A percentile compares a stretch with the other conserved stretches of the same genome.
Conservation (phyloP, 2,888 invertebrate genomes). For the Melanotus villosus region DNA sequence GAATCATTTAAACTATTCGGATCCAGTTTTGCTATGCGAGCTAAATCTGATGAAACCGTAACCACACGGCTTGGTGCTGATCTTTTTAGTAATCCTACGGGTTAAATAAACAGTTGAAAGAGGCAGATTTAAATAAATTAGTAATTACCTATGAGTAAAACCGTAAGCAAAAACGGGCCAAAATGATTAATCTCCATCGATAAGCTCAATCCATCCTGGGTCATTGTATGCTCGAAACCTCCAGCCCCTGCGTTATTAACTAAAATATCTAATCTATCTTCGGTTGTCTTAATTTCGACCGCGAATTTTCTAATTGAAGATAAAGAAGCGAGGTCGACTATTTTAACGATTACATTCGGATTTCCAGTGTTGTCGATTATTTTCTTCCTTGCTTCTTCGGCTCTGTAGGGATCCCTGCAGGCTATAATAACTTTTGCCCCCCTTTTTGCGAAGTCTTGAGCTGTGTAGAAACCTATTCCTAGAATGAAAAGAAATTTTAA, state of each 20-base stretch:
- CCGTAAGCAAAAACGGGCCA: not conserved
- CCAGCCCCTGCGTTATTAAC: conserved; percentile 64
- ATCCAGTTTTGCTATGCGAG: not conserved
- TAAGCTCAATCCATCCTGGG: not conserved
- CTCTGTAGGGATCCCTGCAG: conserved; percentile 67
- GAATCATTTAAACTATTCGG: not conserved
- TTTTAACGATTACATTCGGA: conserved; percentile 64
- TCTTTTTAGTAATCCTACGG: conserved; percentile 62
- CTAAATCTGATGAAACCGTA: not conserved
- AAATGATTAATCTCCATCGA: not conserved
- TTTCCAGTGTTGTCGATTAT: conserved; percentile 64
- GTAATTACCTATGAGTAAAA: not conserved
- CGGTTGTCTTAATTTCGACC: conserved; percentile 69
- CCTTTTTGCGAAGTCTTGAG: too few relatives aligned
- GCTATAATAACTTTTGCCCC: conserved; percentile 72
- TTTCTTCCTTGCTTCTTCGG: conserved; percentile 58
- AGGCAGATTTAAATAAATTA: not conserved
- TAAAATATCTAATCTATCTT: conserved; percentile 74
- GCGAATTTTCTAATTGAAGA: conserved; percentile 75
- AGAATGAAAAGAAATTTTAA: too few relatives aligned
- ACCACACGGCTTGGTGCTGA: conserved; percentile 58
- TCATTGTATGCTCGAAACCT: not conserved
- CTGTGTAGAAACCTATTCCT: too few relatives aligned
- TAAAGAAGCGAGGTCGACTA: conserved; percentile 72
- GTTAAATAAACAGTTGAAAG: conserved; percentile 35